Evolutionary conservation across 1,140 invertebrate genomes (phyloP).

Genomic region (Drosophila pseudoananassae): DNA sequence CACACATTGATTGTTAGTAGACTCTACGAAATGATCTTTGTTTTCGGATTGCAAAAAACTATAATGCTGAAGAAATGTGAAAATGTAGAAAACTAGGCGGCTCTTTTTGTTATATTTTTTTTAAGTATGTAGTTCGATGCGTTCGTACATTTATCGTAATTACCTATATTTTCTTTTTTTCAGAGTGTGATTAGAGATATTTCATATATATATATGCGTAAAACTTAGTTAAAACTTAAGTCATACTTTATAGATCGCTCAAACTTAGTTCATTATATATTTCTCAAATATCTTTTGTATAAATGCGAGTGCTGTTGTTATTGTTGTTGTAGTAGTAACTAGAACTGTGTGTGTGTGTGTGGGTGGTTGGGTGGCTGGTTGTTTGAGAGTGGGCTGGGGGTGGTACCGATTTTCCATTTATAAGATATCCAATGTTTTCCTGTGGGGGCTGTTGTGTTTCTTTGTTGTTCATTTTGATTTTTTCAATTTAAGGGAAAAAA

Average conservation of each 20-base stretch:
- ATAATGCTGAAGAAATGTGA: constrained; percentile 13
- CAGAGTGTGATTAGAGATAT: constrained; percentile 22
- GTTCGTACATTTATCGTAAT: constrained; percentile 6
- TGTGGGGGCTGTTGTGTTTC: constrained; percentile 1
- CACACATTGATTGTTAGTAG: constrained; percentile 71
- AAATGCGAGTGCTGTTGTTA: constrained; percentile 79
- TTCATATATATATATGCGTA: constrained; percentile 34
- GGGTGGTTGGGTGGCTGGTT: background rate
- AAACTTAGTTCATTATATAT: constrained; percentile 50
- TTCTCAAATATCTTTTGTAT: constrained; percentile 34
- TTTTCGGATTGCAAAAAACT: constrained; percentile 23
- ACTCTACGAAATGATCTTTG: constrained; percentile 44
- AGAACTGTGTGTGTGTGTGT: constrained; percentile 8
- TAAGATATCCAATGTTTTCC: background rate
- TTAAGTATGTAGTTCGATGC: constrained; percentile 30
- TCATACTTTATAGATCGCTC: constrained; percentile 31
- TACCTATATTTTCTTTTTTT: background rate
- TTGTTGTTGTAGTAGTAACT: constrained; percentile 11
- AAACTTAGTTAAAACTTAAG: constrained; percentile 37
- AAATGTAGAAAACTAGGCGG: constrained; percentile 37
- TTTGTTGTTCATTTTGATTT: background rate
- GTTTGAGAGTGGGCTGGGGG: background rate
- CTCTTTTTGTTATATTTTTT: constrained; percentile 17
- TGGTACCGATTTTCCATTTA: background rate
- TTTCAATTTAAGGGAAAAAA: constrained; percentile 38